Percentiles rank a stretch among this genome's conserved stretches.
phyloP scores from a whole-genome alignment of 2,797 vertebrate species.

The Semotilus atromaculatus region DNA sequence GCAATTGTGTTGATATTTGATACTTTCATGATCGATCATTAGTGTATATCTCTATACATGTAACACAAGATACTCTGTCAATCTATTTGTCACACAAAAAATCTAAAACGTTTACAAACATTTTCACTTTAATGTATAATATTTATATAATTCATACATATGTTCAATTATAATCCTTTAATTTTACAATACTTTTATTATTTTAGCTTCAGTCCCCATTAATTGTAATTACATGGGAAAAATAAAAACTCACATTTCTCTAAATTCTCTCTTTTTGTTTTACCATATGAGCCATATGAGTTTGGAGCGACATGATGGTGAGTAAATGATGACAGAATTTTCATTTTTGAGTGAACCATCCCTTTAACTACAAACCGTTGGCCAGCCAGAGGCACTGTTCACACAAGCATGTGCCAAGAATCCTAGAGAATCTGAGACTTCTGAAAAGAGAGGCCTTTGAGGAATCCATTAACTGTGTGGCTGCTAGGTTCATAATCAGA shows the following conservation, averaged over 20 bases:
- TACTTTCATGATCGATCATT: neutral
- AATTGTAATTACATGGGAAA: neutral
- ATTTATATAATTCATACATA: too few species aligned
- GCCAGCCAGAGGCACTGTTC: constrained; percentile 16
- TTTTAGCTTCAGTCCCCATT: neutral
- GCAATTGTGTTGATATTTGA: neutral
- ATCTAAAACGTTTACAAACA: too few species aligned
- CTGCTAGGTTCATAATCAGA: constrained; percentile 41
- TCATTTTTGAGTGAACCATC: constrained; percentile 32
- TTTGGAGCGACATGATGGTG: neutral
- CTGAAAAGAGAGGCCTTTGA: constrained; percentile 54
- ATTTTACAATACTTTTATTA: neutral
- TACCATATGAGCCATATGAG: neutral
- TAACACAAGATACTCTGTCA: neutral
- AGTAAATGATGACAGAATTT: constrained; percentile 17
- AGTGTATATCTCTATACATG: neutral
- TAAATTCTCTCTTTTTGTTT: neutral
- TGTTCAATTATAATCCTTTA: neutral
- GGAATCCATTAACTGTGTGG: constrained; percentile 53
- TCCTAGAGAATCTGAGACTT: constrained; percentile 47
- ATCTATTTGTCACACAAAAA: neutral
- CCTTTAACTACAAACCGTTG: constrained; percentile 42
- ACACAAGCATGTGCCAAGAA: constrained; percentile 49
- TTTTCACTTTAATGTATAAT: too few species aligned
- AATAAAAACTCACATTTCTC: neutral